Evolutionary conservation across 2,113 vertebrate genomes (phyloP).

Genomic region (Corythornis cristatus): DNA sequence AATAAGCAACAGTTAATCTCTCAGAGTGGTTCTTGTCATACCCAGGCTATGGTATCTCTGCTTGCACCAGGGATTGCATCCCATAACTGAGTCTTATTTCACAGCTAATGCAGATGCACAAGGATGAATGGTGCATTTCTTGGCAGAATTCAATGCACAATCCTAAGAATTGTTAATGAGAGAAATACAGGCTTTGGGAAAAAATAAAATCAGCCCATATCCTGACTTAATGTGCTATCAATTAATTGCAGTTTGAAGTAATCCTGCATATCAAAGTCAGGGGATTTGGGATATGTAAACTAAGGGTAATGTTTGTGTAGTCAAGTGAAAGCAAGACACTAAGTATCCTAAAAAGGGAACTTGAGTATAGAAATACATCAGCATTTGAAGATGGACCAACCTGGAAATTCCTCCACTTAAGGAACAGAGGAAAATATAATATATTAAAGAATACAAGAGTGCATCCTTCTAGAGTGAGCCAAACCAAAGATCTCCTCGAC

Average conservation of each 20-base stretch:
- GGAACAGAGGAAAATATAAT: neutral
- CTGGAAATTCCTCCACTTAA: neutral
- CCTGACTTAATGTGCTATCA: neutral
- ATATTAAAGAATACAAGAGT: neutral
- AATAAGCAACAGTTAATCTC: neutral
- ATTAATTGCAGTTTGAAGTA: neutral
- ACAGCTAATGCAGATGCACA: neutral
- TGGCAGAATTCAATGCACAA: neutral
- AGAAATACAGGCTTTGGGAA: neutral
- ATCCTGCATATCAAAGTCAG: neutral
- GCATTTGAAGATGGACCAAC: neutral
- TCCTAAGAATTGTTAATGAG: neutral
- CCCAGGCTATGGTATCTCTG: neutral
- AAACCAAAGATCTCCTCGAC: neutral
- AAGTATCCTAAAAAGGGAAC: neutral
- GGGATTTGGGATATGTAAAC: neutral
- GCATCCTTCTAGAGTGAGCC: neutral
- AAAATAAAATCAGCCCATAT: neutral
- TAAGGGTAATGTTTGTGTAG: neutral
- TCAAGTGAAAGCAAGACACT: accelerated
- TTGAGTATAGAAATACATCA: neutral
- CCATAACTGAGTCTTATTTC: neutral
- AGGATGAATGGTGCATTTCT: neutral
- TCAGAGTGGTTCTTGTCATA: neutral
- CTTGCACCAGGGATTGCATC: neutral